A percentile compares a stretch with the other conserved stretches of the same genome.
phyloP scores from a whole-genome alignment of 2,888 invertebrate species.

The Amiota communis region DNA sequence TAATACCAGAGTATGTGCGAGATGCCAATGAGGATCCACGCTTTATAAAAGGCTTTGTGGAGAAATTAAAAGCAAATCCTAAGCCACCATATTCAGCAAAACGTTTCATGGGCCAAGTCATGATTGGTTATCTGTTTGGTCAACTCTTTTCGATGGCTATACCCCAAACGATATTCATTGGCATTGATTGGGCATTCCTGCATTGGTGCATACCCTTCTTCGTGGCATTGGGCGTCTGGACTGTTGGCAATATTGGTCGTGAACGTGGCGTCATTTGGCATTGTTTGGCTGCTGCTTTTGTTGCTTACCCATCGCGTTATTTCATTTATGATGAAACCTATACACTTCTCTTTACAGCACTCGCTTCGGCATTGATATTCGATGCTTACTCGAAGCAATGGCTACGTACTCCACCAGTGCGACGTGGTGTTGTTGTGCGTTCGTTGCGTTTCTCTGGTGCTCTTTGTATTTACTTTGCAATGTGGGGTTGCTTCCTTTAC shows the following conservation, averaged over 20 bases:
- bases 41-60: slow-evolving; percentile 78
- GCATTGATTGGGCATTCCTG: slow-evolving; percentile 82
- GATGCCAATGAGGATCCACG: slow-evolving; percentile 85
- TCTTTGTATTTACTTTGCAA: slow-evolving; percentile 79
- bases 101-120: slow-evolving; percentile 84
- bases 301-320: slow-evolving; percentile 80
- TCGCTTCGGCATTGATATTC: slow-evolving; percentile 81
- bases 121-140: slow-evolving; percentile 87
- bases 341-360: slow-evolving; percentile 80
- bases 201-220: slow-evolving; percentile 82
- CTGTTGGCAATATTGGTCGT: slow-evolving; percentile 91
- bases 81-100: slow-evolving; percentile 89
- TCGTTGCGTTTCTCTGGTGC: slow-evolving; percentile 77
- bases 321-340: slow-evolving; percentile 83
- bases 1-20: slow-evolving; percentile 88
- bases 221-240: slow-evolving; percentile 87
- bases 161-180: slow-evolving; percentile 82
- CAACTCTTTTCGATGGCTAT: slow-evolving; percentile 84
- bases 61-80: slow-evolving; percentile 77
- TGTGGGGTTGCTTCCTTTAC: slow-evolving; percentile 87
- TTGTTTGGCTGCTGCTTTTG: slow-evolving; percentile 80
- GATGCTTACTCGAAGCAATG: slow-evolving; percentile 86
- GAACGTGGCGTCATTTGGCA: slow-evolving; percentile 83
- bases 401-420: slow-evolving; percentile 79
- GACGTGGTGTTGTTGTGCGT: slow-evolving; percentile 74